Percentiles rank a stretch among this genome's conserved stretches.
Evolutionary conservation across 2,113 vertebrate genomes (phyloP).

Genomic region (Telmatochromis brachygnathus): DNA sequence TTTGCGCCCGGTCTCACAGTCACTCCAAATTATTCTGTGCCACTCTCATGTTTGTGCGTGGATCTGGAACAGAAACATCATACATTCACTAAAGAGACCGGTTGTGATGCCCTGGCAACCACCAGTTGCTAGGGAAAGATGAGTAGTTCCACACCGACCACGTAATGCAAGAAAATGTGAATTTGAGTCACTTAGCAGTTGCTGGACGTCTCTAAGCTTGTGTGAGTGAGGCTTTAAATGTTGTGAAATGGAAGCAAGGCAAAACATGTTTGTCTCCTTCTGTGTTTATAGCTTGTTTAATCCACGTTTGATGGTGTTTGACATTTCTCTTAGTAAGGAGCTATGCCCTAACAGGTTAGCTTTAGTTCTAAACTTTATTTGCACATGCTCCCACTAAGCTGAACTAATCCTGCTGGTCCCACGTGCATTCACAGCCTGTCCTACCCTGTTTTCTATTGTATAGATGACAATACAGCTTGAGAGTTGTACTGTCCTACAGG

Average conservation of each 20-base stretch:
- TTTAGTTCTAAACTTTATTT: background rate
- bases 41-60: background rate
- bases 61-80: rapidly evolving
- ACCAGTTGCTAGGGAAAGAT: background rate
- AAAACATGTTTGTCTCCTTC: background rate
- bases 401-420: background rate
- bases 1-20: background rate
- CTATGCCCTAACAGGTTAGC: background rate
- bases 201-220: background rate
- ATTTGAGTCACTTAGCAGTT: background rate
- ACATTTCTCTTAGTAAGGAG: background rate
- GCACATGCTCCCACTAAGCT: background rate
- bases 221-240: background rate
- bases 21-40: background rate
- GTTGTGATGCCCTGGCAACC: background rate
- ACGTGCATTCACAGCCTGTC: background rate
- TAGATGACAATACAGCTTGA: background rate
- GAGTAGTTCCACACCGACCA: background rate
- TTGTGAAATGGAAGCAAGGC: background rate
- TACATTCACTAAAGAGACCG: rapidly evolving
- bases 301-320: background rate
- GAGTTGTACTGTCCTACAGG: background rate
- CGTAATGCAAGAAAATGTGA: background rate
- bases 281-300: background rate
- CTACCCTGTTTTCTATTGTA: background rate